phyloP scores from a whole-genome alignment of 2,888 invertebrate species.

The Fragum whitleyi region DNA sequence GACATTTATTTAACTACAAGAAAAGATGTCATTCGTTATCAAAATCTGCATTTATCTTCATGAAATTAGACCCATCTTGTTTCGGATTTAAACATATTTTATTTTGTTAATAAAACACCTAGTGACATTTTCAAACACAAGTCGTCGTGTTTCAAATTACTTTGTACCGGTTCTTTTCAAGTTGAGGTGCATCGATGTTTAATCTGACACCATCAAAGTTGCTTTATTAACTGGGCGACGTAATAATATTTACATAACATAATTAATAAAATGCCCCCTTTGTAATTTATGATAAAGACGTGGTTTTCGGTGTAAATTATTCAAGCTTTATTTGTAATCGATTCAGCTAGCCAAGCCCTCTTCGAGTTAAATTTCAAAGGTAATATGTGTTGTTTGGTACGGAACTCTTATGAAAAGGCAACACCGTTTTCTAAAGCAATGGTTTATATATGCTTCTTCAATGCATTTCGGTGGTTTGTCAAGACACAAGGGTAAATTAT shows the following conservation, averaged over 20 bases:
- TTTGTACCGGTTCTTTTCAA: background rate
- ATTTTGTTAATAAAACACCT: background rate
- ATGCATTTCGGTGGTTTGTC: too few relatives aligned
- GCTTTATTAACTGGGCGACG: background rate
- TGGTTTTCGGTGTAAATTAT: background rate
- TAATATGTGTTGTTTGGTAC: too few relatives aligned
- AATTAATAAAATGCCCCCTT: background rate
- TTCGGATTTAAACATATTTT: conserved; percentile 1
- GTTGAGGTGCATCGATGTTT: background rate
- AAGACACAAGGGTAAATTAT: too few relatives aligned
- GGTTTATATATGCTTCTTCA: too few relatives aligned
- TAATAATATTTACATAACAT: background rate
- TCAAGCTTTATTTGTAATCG: background rate
- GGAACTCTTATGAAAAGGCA: too few relatives aligned
- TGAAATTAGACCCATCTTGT: background rate
- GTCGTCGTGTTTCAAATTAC: background rate
- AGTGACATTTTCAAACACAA: background rate
- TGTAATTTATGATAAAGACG: background rate
- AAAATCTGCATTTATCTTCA: background rate
- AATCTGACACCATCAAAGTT: conserved; percentile 4
- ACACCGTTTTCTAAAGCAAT: too few relatives aligned
- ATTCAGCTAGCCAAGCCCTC: background rate
- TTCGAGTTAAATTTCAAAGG: too few relatives aligned
- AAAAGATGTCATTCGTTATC: background rate
- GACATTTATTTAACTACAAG: background rate